Evolutionary conservation across 2,113 vertebrate species (phyloP), one percentile per base, ranked within the genome.

Genomic region (Coptodon rendalli): DNA sequence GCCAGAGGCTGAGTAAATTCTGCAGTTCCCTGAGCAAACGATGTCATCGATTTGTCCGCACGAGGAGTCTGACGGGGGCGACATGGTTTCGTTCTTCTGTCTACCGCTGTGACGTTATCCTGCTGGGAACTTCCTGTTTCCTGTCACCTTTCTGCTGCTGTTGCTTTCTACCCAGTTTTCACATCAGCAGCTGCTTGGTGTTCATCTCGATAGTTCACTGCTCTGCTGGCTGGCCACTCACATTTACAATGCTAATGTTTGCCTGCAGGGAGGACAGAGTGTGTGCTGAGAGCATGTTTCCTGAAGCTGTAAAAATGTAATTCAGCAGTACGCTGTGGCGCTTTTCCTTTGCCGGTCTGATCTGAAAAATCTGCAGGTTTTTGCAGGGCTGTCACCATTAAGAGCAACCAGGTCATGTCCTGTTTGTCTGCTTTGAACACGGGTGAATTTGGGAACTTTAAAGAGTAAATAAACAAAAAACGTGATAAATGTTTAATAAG

Each of bases 221-320:
- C 81, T 86, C 76, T 71, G 80, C 66, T 84, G 53, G 38, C 57
- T 13, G 85, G 79, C 54, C 83, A 8, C 83, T 59, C 68, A 79
- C 66, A 91, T 91, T 91, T 89, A 83, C 87, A 85, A 81, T 89
- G 90, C 90, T 92, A 90, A 90, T 93, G 84, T 85, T 27, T 9
- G 59, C 89, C 89, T 88, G 83, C 68, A 68, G 87, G 80, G 81
- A 86, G 57, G 59, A 78, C 38, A 9, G 38, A 8, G 17, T 22
- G 85, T 66, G 85, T 81, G 53, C 45, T 31, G 84, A 56, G 76
- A 53, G 24, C 57, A 68, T 71, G 43, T 68, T 50, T 85, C 50
- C 36, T 53, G 4, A 14, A 76, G 73, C 22, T 24, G 5, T 85
- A 27, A 57, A 63, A 59, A 48, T 36, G 14, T 16, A 86, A 36